Conservation (phyloP, 2,888 invertebrate species). For the Sinohyriopsis cumingii region DNA sequence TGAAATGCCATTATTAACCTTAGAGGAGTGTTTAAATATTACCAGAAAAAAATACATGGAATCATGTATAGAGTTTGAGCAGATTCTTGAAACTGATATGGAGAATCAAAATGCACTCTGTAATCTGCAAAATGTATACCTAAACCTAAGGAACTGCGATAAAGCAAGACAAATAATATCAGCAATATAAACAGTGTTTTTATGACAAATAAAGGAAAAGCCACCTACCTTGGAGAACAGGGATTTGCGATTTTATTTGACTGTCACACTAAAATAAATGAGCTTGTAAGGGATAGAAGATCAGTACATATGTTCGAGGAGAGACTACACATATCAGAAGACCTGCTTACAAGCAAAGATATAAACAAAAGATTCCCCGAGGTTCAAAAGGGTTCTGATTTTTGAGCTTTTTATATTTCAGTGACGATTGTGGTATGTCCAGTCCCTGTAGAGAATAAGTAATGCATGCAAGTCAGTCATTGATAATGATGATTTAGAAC, state of each 20-base stretch:
- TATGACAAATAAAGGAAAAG: too few species aligned
- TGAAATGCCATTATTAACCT: background rate
- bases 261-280: too few species aligned
- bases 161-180: background rate
- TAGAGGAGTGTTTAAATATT: slow-evolving; percentile 1
- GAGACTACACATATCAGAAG: background rate
- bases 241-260: slow-evolving; percentile 5
- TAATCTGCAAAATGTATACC: slow-evolving; percentile 3
- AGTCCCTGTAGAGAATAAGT: background rate
- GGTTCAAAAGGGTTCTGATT: too few species aligned
- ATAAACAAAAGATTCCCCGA: too few species aligned
- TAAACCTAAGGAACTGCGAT: slow-evolving; percentile 1
- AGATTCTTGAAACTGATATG: background rate
- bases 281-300: slow-evolving; percentile 1
- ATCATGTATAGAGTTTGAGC: background rate
- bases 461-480: background rate
- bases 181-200: background rate
- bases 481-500: background rate
- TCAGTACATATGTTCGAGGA: background rate
- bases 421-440: slow-evolving; percentile 10
- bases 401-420: background rate
- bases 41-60: slow-evolving; percentile 5
- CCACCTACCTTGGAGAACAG: slow-evolving; percentile 4
- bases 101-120: slow-evolving; percentile 2
- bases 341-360: too few species aligned